A percentile compares a stretch with the other conserved stretches of the same genome.
Conservation (phyloP, 2,888 invertebrate genomes). For the Tenthredo mesomela region DNA sequence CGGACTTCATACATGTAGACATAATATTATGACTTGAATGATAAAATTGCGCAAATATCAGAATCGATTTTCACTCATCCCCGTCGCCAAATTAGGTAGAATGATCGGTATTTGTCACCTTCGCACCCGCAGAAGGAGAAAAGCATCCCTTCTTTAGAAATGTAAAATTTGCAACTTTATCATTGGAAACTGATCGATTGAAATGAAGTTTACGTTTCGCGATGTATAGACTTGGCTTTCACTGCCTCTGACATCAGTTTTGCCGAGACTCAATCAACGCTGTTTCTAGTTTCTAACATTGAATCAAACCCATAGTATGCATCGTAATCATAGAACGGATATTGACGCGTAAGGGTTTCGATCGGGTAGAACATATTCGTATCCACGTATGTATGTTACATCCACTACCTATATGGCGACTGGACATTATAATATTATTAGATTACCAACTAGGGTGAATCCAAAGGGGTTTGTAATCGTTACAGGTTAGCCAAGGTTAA, state of each 20-base stretch:
- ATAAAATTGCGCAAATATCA: not conserved
- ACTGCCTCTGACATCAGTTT: not conserved
- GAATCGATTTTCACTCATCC: no score
- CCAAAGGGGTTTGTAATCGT: slow-evolving; percentile 59
- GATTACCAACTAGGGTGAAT: slow-evolving; percentile 66
- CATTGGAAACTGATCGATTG: not conserved
- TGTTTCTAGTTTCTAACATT: not conserved
- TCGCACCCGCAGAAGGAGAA: no score
- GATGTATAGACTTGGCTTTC: not conserved
- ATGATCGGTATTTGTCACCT: not conserved
- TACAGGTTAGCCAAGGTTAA: slow-evolving; percentile 33
- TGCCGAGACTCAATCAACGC: slow-evolving; percentile 11
- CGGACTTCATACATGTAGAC: not conserved
- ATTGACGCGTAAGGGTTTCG: slow-evolving; percentile 68
- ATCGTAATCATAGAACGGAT: slow-evolving; percentile 71
- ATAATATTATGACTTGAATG: not conserved
- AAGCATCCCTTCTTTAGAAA: no score
- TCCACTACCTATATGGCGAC: slow-evolving; percentile 51
- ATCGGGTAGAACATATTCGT: slow-evolving; percentile 41
- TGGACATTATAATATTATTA: slow-evolving; percentile 65
- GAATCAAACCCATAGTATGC: not conserved
- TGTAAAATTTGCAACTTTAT: not conserved
- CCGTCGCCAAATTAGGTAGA: no score
- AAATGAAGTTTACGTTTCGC: not conserved
- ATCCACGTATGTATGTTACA: not conserved